Evolutionary conservation across 2,888 invertebrate species (phyloP).

Genomic region (Polydrusus cervinus): DNA sequence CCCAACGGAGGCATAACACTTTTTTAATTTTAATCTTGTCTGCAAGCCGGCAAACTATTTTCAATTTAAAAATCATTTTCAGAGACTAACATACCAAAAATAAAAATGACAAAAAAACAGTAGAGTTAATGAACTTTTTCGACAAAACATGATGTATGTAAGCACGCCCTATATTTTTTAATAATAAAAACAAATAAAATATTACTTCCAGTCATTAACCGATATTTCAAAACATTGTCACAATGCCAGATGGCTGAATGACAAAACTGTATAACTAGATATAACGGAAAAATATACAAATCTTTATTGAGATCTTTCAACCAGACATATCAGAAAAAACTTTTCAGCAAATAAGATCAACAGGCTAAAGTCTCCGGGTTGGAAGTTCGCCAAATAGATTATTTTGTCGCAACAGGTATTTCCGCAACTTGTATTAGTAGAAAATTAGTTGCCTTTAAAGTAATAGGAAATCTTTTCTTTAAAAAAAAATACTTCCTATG

Average conservation of each 20-base stretch:
- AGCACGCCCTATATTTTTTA: background rate
- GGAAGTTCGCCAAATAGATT: slow-evolving; percentile 10
- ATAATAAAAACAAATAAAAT: background rate
- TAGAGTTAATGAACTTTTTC: too few relatives aligned
- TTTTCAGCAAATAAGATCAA: slow-evolving; percentile 13
- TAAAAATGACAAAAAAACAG: too few relatives aligned
- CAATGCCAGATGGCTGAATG: slow-evolving; percentile 1
- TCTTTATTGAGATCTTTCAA: background rate
- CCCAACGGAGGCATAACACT: too few relatives aligned
- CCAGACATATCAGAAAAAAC: slow-evolving; percentile 16
- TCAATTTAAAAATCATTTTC: too few relatives aligned
- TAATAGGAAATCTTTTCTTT: too few relatives aligned
- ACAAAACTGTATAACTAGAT: background rate
- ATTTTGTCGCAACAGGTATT: slow-evolving; percentile 26
- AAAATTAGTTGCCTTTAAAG: background rate
- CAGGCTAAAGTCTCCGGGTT: slow-evolving; percentile 1
- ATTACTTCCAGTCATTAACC: background rate
- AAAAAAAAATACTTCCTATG: too few relatives aligned
- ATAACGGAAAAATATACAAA: slow-evolving; percentile 2
- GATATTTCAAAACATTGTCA: slow-evolving; percentile 6
- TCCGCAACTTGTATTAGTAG: background rate
- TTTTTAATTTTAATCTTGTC: too few relatives aligned
- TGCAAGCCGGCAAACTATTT: too few relatives aligned
- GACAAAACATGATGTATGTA: background rate
- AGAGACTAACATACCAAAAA: too few relatives aligned